Percentiles rank a stretch among this genome's conserved stretches.
phyloP scores from a whole-genome alignment of 2,797 vertebrate species.

The Tauraco hartlaubi region DNA sequence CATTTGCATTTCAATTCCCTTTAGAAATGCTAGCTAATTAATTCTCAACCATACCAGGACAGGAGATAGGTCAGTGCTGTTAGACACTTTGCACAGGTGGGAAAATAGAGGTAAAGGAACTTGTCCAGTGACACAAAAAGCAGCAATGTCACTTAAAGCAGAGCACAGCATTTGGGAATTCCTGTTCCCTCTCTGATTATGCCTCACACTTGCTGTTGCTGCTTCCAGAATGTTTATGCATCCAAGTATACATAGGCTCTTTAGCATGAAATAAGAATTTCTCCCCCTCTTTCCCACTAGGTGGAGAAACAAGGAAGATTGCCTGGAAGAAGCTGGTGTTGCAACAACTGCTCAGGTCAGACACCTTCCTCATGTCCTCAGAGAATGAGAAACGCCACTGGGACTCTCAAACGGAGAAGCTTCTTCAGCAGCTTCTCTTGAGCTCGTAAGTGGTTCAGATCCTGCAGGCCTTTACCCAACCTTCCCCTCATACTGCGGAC shows the following conservation, averaged over 20 bases:
- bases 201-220: background rate
- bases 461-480: background rate
- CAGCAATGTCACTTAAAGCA: background rate
- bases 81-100: background rate
- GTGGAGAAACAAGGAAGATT: constrained; percentile 83
- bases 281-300: constrained; percentile 26
- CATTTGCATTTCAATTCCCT: background rate
- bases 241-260: background rate
- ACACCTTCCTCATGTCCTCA: background rate
- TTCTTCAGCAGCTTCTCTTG: background rate
- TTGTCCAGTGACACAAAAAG: background rate
- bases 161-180: background rate
- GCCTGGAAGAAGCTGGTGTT: constrained; percentile 80
- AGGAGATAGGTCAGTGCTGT: background rate
- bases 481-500: background rate
- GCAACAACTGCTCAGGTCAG: constrained; percentile 79
- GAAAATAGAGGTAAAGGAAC: background rate
- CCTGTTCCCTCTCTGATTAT: background rate
- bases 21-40: background rate
- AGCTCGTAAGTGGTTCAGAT: background rate
- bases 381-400: background rate
- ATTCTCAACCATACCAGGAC: background rate
- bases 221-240: background rate
- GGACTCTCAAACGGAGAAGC: background rate
- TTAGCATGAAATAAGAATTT: background rate